Evolutionary conservation across 1,140 invertebrate genomes (phyloP).

Genomic region (Ctenoplectra terminalis): DNA sequence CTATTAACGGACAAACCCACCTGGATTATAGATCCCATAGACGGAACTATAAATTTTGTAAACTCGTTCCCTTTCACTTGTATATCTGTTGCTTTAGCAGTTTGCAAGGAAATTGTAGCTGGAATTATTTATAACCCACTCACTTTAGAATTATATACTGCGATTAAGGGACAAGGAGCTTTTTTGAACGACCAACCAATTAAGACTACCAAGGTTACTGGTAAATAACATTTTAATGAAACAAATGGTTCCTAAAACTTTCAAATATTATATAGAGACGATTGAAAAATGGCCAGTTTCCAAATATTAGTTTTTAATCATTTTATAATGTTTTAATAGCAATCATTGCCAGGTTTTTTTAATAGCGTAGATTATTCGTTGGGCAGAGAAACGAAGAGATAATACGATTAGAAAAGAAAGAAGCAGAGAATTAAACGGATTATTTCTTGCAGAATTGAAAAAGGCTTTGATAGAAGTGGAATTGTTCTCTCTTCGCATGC

Average conservation of each 20-base stretch:
- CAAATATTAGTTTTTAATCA: not conserved
- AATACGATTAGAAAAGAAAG: not conserved
- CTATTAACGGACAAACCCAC: conserved; percentile 92
- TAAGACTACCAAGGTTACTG: conserved; percentile 51
- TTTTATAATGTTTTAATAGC: not conserved
- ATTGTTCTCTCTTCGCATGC: conserved; percentile 17
- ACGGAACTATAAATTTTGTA: conserved; percentile 90
- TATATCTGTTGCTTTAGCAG: conserved; percentile 86
- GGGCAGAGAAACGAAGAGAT: not conserved
- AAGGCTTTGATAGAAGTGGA: conserved; percentile 68
- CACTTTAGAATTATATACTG: conserved; percentile 88
- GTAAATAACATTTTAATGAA: conserved; percentile 41
- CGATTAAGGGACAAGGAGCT: conserved; percentile 89
- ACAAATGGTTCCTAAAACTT: not conserved
- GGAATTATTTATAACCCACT: conserved; percentile 91
- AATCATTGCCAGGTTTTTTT: too few species aligned
- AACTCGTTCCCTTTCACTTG: conserved; percentile 85
- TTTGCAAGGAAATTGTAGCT: conserved; percentile 87
- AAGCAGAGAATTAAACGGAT: not conserved
- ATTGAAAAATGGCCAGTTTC: not conserved
- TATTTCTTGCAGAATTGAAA: conserved; percentile 64
- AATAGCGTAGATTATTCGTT: too few species aligned
- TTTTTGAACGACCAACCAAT: conserved; percentile 87
- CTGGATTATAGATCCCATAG: conserved; percentile 94
- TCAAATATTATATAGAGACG: not conserved